Base-by-base conservation (phyloP, 2,888 invertebrate genomes). In the Leistus spinibarbis region DNA sequence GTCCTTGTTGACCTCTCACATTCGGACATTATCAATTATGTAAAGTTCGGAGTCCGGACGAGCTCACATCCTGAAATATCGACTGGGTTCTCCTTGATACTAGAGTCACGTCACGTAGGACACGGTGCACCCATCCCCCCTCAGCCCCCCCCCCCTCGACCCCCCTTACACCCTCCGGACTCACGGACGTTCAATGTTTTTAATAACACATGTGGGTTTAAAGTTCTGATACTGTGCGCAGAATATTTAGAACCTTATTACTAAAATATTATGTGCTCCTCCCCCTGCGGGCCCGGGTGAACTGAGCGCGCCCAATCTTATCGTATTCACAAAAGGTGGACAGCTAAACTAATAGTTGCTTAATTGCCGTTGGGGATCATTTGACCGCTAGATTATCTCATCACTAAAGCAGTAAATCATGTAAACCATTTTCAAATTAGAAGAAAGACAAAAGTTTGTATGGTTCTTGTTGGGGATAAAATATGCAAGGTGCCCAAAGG, bases 181-280 rank as follows among this genome's bases (percentile, higher is more conserved):
- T 40, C 54, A 53, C 16, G 23, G n/a, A 57, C 69, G 69, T 69
- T 60, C 57, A 69, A 69, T 69, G 62, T 69, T 69, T 69, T 69
- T 69, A 69, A 69, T 69, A 69, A 69, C 62, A 62, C 69, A 62
- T 53, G 53, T 62, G 60, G 69, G 69, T 60, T 69, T 69, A 69
- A 69, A 69, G 69, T 69, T 69, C 24, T 27, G 10, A 40, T 40
- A 69, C 57, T 69, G 69, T 69, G 69, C 23, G 20, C 17, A 19
- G 69, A 69, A 69, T 69, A 69, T 69, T 69, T 62, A 69, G 62
- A 69, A 60, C 60, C 40, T 57, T 20, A 69, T 69, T 69, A 69
- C 56, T 68, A 57, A 68, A 68, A 56, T 68, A 68, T 68, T 68
- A 68, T 68, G 54, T 68, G 40, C 40, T 10, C n/a, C n/a, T n/a